Evolutionary conservation across 2,888 invertebrate genomes (phyloP), one percentile per base, ranked within the genome.

Genomic region (Amphipoea lucens): DNA sequence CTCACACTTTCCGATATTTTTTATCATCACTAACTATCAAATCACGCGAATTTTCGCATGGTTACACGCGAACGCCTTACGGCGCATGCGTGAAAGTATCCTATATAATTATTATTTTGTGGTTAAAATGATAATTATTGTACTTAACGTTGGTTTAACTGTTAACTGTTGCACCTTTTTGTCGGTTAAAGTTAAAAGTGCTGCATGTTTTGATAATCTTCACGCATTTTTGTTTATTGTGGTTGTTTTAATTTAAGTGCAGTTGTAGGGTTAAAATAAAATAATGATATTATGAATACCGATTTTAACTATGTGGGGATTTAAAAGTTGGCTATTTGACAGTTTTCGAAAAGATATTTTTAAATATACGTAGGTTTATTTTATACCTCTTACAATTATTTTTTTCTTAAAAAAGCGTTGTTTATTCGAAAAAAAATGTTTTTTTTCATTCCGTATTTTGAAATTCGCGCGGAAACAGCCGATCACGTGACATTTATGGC

Each of bases 1-100:
- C 63, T 79, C 71, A 76, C 78, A 89, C 86, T 89, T 82, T 83
- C 83, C 80, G 83, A 81, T 82, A 54, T 79, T 80, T 84, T 84
- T 78, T 71, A 83, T 75, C 57, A 75, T 48, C 62, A 78, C 79
- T 72, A 45, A 78, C 76, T 80, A 89, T 83, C 82, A 78, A 83
- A 81, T 83, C 90, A 88, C 88, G 91, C 90, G 78, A 87, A 85
- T 85, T 78, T 79, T 82, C 83, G 81, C 88, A 73, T 82, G 77
- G 81, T 17, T 81, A 77, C 90, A 83, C 87, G 68, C 84, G 76
- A 85, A 74, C 77, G 79, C 75, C 71, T 86, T 66, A 36, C 69
- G 11, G 60, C 70, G 78, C 77, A 77, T 60, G 79, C 83, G 84
- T 80, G 84, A 88, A 85, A 87, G 84, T 87, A 76, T 68, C 67